Base-by-base conservation (phyloP, 1,140 invertebrate genomes). In the Lamellibrachia luymesi region DNA sequence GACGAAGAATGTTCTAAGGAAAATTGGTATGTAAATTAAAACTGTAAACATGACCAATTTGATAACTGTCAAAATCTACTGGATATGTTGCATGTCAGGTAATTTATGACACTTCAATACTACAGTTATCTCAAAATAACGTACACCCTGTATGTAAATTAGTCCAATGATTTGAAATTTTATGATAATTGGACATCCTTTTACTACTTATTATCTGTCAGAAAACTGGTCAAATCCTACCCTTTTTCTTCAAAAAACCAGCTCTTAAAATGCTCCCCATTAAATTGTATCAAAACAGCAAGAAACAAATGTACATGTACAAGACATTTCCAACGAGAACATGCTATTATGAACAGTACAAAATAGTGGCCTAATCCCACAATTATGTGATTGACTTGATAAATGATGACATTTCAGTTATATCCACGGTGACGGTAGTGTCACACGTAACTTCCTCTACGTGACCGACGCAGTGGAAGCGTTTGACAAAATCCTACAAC, bases 401-500 rank as follows among this genome's bases (percentile, higher is more conserved):
- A 2, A 80, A 80, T 80, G 64, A 80, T 80, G 64, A 80, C 25
- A 93, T 94, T 94, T 4, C 91, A 94, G 94, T 49, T 93, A 92
- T 92, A 94, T 96, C 51, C 95, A 96, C 93, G 96, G 95, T 56
- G 94, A 93, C 56, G 95, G 95, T 38, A 93, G 94, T 22, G 93
- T 94, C 80, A 93, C 95, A 2, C 94, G 96, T 90, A 95, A 94
- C 27, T 96, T 95, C 95, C 93, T 96, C 0, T 96, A 95, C 93
- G 96, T 96, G 2, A 94, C 95, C 90, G 96, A 96, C 92, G 95
- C 95, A 2, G 94, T 94, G 49, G 94, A 94, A 51, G 96, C 96
- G 0, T 95, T 96, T 89, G 95, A 96, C 93, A 93, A 94, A 13
- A 94, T 96, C n/a, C 91, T 95, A 2, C 95, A 96, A 92, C 94